Percentiles rank a stretch among this genome's conserved stretches.
Conservation (phyloP, 2,888 invertebrate genomes). For the Andrena trimmerana region DNA sequence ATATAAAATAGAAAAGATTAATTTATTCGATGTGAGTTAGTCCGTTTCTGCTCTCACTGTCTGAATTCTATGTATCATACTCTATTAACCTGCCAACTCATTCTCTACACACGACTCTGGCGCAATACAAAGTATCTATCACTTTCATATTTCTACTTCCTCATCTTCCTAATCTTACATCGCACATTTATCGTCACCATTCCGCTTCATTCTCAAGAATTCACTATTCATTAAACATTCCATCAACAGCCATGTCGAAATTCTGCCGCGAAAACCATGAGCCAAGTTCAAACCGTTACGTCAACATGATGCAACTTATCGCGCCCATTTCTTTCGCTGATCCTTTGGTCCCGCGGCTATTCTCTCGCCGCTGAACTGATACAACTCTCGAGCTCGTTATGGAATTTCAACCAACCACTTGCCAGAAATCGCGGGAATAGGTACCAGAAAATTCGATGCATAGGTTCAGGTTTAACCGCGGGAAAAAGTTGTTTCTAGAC, state of each 20-base stretch:
- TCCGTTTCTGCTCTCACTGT: too few relatives aligned
- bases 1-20: too few relatives aligned
- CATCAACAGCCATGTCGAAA: neutral
- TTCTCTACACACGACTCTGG: too few relatives aligned
- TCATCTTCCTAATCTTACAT: too few relatives aligned
- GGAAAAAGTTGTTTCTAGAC: constrained; percentile 28
- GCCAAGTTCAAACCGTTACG: neutral
- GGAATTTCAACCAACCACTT: too few relatives aligned
- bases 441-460: neutral
- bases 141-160: too few relatives aligned
- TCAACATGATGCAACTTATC: constrained; percentile 11
- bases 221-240: neutral
- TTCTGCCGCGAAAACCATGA: neutral
- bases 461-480: neutral
- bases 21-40: too few relatives aligned
- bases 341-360: neutral
- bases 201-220: neutral
- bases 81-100: too few relatives aligned
- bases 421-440: neutral
- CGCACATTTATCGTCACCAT: too few relatives aligned
- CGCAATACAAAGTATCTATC: too few relatives aligned
- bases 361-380: neutral
- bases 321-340: neutral
- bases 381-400: neutral
- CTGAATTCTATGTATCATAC: too few relatives aligned